Conservation (phyloP, 2,113 vertebrate genomes). For the Delphinapterus leucas region DNA sequence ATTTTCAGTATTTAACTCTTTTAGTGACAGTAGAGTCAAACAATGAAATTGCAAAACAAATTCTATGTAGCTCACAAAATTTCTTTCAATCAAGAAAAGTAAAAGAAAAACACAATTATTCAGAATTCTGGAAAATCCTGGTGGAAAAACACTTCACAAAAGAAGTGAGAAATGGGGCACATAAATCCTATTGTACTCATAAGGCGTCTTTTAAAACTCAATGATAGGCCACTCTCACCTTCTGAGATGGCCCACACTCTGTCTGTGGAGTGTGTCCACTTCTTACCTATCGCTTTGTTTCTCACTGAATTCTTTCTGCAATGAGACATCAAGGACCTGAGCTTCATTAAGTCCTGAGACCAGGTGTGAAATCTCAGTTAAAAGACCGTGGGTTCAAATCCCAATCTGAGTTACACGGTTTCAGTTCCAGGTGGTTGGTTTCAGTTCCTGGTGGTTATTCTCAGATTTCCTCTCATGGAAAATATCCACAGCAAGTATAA, state of each 20-base stretch:
- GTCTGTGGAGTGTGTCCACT: no score
- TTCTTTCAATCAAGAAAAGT: slow-evolving; percentile 14
- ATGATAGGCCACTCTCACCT: background rate
- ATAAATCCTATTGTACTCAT: background rate
- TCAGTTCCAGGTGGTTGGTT: no score
- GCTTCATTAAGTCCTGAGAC: no score
- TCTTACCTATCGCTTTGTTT: no score
- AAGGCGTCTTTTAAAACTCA: background rate
- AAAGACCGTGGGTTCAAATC: no score
- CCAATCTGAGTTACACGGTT: no score
- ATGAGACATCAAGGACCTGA: no score
- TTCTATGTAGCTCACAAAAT: background rate
- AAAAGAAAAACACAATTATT: slow-evolving; percentile 6
- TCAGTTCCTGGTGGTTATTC: background rate
- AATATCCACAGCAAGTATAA: background rate
- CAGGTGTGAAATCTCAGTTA: no score
- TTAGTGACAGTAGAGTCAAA: slow-evolving; percentile 15
- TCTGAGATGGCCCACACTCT: no score
- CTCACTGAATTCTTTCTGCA: no score
- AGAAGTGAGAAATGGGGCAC: background rate
- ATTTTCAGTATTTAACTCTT: slow-evolving; percentile 32
- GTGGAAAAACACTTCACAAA: background rate
- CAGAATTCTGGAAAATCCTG: background rate
- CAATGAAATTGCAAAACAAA: slow-evolving; percentile 5
- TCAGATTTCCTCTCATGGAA: background rate